phyloP scores from a whole-genome alignment of 2,888 invertebrate species.

The Campopleginae sp. region DNA sequence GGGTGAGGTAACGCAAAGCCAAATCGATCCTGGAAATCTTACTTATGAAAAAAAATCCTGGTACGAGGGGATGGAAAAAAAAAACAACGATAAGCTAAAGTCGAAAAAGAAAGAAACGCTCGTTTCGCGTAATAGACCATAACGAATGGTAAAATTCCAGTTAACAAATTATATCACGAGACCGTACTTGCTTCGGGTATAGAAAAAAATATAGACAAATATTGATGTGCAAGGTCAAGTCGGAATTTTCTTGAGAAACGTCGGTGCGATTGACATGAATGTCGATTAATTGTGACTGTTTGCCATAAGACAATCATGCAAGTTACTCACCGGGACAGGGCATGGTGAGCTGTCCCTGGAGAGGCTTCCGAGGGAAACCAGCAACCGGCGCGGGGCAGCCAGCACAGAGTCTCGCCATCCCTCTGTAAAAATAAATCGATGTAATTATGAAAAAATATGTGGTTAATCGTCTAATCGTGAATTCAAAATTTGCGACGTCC shows the following conservation, averaged over 20 bases:
- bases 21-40: conserved; percentile 60
- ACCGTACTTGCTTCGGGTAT: background rate
- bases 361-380: conserved; percentile 82
- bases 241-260: background rate
- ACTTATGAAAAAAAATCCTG: conserved; percentile 37
- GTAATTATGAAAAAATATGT: conserved; percentile 10
- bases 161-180: conserved; percentile 1
- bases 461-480: too few species aligned
- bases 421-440: conserved; percentile 78
- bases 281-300: conserved; percentile 54
- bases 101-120: conserved; percentile 1
- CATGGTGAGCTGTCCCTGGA: conserved; percentile 82
- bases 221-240: background rate
- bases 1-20: conserved; percentile 39
- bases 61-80: background rate
- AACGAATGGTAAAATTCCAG: conserved; percentile 19
- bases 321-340: conserved; percentile 78
- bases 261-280: background rate
- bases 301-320: background rate
- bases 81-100: background rate
- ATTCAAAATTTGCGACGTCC: too few species aligned
- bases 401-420: conserved; percentile 83
- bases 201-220: background rate
- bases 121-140: conserved; percentile 21
- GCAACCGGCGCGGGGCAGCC: conserved; percentile 82